Conservation (phyloP, 1,140 invertebrate species). For the Drosophila repletoides region DNA sequence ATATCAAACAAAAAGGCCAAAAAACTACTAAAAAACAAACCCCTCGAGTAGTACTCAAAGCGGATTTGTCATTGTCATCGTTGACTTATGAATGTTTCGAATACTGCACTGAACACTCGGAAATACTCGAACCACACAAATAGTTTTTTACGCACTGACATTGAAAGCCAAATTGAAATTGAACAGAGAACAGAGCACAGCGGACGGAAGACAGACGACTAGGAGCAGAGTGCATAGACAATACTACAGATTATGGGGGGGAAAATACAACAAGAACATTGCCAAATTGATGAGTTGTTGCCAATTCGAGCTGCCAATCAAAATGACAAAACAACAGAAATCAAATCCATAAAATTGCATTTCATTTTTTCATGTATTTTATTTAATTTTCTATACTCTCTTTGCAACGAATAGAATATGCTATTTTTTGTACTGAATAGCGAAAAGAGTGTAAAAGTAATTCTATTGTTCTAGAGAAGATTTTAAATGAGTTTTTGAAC, state of each 20-base stretch:
- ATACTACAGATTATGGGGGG: too few relatives aligned
- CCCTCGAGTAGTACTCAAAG: too few relatives aligned
- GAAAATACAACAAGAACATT: not conserved
- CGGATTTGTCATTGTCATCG: slow-evolving; percentile 27
- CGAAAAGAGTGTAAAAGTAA: not conserved
- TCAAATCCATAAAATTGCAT: slow-evolving; percentile 72
- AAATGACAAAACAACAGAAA: slow-evolving; percentile 67
- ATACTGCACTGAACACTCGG: not conserved
- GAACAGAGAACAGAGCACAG: not conserved
- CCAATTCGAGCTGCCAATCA: slow-evolving; percentile 67
- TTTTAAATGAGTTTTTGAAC: too few relatives aligned
- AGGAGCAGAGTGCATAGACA: too few relatives aligned
- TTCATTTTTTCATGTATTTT: not conserved
- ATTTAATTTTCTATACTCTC: slow-evolving; percentile 30
- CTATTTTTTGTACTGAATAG: not conserved
- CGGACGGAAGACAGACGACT: not conserved
- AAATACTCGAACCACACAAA: slow-evolving; percentile 7
- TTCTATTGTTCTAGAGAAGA: too few relatives aligned
- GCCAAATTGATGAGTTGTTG: slow-evolving; percentile 54
- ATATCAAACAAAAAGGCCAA: slow-evolving; percentile 6
- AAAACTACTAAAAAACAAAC: too few relatives aligned
- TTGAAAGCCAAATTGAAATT: slow-evolving; percentile 26
- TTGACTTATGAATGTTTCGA: slow-evolving; percentile 11
- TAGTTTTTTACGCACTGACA: slow-evolving; percentile 18
- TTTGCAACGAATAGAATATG: not conserved